Percentiles rank a stretch among this genome's conserved stretches.
Conservation (phyloP, 2,888 invertebrate genomes). For the Spatulosminthurus flaviceps region DNA sequence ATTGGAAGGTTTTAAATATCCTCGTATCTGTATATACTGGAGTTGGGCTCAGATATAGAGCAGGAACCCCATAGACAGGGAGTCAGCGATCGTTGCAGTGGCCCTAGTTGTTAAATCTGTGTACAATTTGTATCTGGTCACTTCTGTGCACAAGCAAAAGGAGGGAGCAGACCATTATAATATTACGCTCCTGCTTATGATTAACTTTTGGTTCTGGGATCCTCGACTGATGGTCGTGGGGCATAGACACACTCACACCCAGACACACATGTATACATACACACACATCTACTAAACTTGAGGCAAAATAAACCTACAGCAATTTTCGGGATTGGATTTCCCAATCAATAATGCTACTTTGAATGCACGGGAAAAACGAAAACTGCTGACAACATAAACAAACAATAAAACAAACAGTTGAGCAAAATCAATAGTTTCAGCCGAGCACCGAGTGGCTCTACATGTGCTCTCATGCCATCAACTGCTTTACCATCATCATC, state of each 20-base stretch:
- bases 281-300: constrained; percentile 1
- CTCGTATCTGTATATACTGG: too few relatives aligned
- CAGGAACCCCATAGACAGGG: neutral
- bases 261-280: neutral
- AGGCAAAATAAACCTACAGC: constrained; percentile 45
- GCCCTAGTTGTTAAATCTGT: neutral
- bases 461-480: constrained; percentile 48
- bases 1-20: too few relatives aligned
- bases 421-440: constrained; percentile 64
- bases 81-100: neutral
- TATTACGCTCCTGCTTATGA: constrained; percentile 20
- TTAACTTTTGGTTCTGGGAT: neutral
- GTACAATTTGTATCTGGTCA: constrained; percentile 18
- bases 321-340: constrained; percentile 64
- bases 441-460: constrained; percentile 56
- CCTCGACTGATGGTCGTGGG: constrained; percentile 7
- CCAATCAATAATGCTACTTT: constrained; percentile 64
- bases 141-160: neutral
- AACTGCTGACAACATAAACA: constrained; percentile 65
- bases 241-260: neutral
- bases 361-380: constrained; percentile 63
- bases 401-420: constrained; percentile 65
- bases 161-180: constrained; percentile 16
- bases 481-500: constrained; percentile 38
- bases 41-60: too few relatives aligned